Conservation (phyloP, 1,140 invertebrate species). For the Macrotrachela quadricornifera region DNA sequence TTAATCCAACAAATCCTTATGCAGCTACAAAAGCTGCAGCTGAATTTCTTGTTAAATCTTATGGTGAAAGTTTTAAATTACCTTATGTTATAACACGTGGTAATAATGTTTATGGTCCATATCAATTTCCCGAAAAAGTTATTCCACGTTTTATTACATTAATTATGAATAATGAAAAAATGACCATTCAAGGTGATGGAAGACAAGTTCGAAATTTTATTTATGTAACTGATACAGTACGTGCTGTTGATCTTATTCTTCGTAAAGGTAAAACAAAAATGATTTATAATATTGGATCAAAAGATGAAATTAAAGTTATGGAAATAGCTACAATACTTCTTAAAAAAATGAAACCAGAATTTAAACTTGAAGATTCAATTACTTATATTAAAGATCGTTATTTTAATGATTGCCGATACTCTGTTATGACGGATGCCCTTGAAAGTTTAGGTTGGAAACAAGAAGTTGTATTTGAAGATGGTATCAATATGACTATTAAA, state of each 20-base stretch:
- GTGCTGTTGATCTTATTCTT: slow-evolving; percentile 19
- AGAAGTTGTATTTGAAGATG: slow-evolving; percentile 20
- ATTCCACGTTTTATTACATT: slow-evolving; percentile 25
- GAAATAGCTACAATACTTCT: slow-evolving; percentile 6
- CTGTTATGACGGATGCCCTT: too few relatives aligned
- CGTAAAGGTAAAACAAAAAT: slow-evolving; percentile 20
- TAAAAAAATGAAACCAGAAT: too few relatives aligned
- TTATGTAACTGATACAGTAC: slow-evolving; percentile 21
- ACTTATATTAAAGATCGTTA: slow-evolving; percentile 3
- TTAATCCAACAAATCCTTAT: slow-evolving; percentile 25
- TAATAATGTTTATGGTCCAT: slow-evolving; percentile 29
- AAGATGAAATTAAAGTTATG: slow-evolving; percentile 15
- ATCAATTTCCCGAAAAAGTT: slow-evolving; percentile 21
- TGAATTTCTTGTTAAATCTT: slow-evolving; percentile 12
- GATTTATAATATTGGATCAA: slow-evolving; percentile 25
- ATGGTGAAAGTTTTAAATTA: slow-evolving; percentile 13
- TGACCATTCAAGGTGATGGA: slow-evolving; percentile 19
- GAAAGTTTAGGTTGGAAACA: slow-evolving; percentile 19
- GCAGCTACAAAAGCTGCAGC: slow-evolving; percentile 23
- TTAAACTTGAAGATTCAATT: background rate
- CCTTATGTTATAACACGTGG: slow-evolving; percentile 23
- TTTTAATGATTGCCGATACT: too few relatives aligned
- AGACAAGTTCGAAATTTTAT: slow-evolving; percentile 17
- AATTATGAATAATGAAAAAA: slow-evolving; percentile 15
- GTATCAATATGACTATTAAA: slow-evolving; percentile 13